Percentiles rank a stretch among this genome's conserved stretches.
phyloP scores from a whole-genome alignment of 1,140 invertebrate genomes.

The Anthonomus grandis region DNA sequence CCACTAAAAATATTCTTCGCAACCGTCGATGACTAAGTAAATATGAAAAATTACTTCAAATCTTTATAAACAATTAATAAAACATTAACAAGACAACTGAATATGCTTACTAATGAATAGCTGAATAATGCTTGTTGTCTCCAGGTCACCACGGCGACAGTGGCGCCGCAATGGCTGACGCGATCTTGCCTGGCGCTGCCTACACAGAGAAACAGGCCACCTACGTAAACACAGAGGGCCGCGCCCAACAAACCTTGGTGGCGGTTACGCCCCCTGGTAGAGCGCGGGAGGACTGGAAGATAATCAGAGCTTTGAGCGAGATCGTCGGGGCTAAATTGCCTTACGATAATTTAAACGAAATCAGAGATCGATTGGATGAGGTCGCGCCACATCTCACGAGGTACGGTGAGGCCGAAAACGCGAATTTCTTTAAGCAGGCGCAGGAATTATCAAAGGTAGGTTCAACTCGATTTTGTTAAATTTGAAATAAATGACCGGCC shows the following conservation, averaged over 20 bases:
- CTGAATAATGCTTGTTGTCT: too few species aligned
- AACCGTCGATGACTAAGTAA: too few species aligned
- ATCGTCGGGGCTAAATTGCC: constrained; percentile 78
- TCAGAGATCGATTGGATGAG: constrained; percentile 78
- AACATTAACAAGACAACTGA: too few species aligned
- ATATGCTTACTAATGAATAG: too few species aligned
- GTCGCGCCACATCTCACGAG: constrained; percentile 85
- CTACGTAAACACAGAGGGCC: constrained; percentile 96
- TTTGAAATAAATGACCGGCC: too few species aligned
- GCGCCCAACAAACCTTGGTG: constrained; percentile 87
- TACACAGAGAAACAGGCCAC: constrained; percentile 98
- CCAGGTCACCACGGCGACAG: constrained; percentile 93
- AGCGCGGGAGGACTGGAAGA: constrained; percentile 98
- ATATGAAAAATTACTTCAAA: too few species aligned
- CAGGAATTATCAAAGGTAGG: constrained; percentile 39
- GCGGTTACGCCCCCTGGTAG: constrained; percentile 93
- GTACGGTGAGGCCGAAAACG: constrained; percentile 79
- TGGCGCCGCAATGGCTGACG: constrained; percentile 90
- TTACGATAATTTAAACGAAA: constrained; percentile 84
- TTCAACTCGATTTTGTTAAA: not conserved
- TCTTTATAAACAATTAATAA: too few species aligned
- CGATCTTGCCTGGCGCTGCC: constrained; percentile 92
- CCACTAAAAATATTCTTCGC: too few species aligned
- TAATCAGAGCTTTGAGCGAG: constrained; percentile 74
- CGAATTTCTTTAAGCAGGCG: constrained; percentile 79